Evolutionary conservation across 1,140 invertebrate genomes (phyloP).

Genomic region (Bombus huntii): DNA sequence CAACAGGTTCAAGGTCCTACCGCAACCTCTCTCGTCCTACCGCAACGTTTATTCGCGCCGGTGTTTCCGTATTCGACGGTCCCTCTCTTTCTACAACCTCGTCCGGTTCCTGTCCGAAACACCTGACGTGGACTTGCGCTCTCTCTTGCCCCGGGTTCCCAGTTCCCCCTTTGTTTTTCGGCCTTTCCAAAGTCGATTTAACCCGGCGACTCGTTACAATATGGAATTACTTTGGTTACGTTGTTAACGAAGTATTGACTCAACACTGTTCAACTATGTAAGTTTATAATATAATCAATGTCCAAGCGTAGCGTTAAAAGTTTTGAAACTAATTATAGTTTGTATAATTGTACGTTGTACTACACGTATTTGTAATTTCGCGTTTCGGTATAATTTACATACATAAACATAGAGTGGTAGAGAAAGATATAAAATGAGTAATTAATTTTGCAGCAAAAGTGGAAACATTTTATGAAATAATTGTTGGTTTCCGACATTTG

Average conservation of each 20-base stretch:
- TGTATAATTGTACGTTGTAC: not conserved
- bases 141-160: not conserved
- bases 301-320: not conserved
- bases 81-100: constrained; percentile 30
- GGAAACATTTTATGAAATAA: too few relatives aligned
- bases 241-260: not conserved
- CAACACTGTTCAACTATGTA: not conserved
- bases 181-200: not conserved
- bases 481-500: too few relatives aligned
- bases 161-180: not conserved
- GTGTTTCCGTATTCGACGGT: constrained; percentile 14
- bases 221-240: not conserved
- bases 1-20: constrained; percentile 68
- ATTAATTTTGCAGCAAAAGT: too few relatives aligned
- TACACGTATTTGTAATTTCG: not conserved
- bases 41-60: constrained; percentile 49
- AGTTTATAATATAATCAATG: not conserved
- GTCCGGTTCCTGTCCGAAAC: constrained; percentile 31
- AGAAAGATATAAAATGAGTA: too few relatives aligned
- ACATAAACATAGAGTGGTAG: not conserved
- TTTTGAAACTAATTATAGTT: not conserved
- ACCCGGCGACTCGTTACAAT: not conserved
- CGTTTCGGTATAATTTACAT: too few relatives aligned
- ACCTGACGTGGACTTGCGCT: constrained; percentile 38
- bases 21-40: constrained; percentile 61